Base-by-base conservation (phyloP, 92 coral and sea anemone species). In the Montipora capitata region DNA sequence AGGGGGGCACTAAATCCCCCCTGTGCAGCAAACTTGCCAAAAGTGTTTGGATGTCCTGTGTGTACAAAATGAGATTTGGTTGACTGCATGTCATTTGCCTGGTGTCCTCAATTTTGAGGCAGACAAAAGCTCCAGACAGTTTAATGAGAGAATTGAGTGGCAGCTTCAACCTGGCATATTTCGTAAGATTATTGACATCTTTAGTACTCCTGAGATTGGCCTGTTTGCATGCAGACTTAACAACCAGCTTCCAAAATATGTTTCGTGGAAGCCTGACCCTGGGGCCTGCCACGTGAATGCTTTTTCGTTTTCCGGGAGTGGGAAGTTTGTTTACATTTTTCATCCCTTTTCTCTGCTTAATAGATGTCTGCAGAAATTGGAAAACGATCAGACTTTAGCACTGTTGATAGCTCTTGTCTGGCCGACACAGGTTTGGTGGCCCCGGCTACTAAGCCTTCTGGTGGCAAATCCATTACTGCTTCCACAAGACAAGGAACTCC, bases 61-160 rank as follows among this genome's bases (percentile, higher is more conserved):
- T 86, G 52, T 48, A 3, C 62, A 77, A 68, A 70, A 87, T 45
- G 68, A 87, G 16, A 78, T 91, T 39, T 94, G 87, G 84, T 59
- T 94, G 38, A 83, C 92, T 65, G 90, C 88, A 17, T 81, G 90
- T 45, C 96, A 94, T 58, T 56, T 94, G 59, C 92, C 94, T 41
- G 94, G 94, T 27, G 85, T 64, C 14, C 90, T 81, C 15, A 87
- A 91, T 79, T 39, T 54, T 42, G 77, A 77, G 70, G 93, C 93
- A 15, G 93, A 88, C 77, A 35, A 40, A 68, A 59, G 27, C 42
- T 92, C 91, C 40, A 78, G 91, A 67, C 83, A 72, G 38, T 92
- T 89, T 51, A 92, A 92, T 80, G 82, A 91, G 59, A 72, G 74
- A 52, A 89, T 86, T 48, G 93, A 92, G 80, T 88, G 92, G 95